Evolutionary conservation across 1,140 invertebrate genomes (phyloP), one percentile per base, ranked within the genome.

Genomic region (Bombus consobrinus): DNA sequence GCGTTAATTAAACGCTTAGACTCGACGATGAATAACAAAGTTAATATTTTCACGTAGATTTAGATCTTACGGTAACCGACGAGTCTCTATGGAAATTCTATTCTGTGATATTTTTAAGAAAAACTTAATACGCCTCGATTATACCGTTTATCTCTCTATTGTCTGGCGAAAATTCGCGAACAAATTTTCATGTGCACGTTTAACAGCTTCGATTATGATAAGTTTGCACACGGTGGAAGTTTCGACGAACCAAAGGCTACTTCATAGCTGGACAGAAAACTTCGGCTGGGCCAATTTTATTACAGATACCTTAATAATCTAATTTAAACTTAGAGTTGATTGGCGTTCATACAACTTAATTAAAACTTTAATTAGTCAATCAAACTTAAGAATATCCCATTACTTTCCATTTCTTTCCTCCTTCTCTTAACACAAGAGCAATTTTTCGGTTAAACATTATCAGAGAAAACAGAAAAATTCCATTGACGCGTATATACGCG

Each of bases 331-430:
- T 78, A 34, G 3, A 37, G 6, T 15, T 37, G 82, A 83, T 83
- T 39, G 74, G 32, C 74, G 37, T 78, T 57, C 62, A 34, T 59
- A 25, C 69, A 71, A 78, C 74, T 78, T 72, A 43, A 78, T 84
- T 72, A 72, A 79, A 84, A 84, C 53, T 80, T 84, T 80, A 84
- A 84, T 84, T 84, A 84, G 53, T 72, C 66, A 68, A 72, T 79
- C 66, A 62, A 79, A 80, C 53, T 84, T 62, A 22, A 34, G 66
- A 57, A 53, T 71, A 25, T 75, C 74, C 43, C 10, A 12, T 34
- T 66, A 9, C 37, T 37, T 39, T 76, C 53, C 10, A n/a, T 62
- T 62, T 62, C 10, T 28, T 32, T n/a, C n/a, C 2, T n/a, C 0
- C 6, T 34, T 18, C 2, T 66, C 13, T 66, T 66, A 32, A 32